Evolutionary conservation across 2,888 invertebrate genomes (phyloP).

Genomic region (Agrochola lychnidis): DNA sequence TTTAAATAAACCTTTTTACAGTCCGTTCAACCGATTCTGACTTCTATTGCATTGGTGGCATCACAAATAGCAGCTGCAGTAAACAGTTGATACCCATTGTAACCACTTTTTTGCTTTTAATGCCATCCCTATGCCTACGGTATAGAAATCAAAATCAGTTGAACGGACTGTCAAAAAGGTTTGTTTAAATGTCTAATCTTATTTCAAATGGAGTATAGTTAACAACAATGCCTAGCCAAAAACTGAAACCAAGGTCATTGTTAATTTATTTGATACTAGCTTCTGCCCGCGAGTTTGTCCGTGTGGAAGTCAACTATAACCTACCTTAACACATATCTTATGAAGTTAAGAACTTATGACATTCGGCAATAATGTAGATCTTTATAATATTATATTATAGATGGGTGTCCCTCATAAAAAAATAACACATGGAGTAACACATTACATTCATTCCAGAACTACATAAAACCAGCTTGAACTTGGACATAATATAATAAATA

Average conservation of each 20-base stretch:
- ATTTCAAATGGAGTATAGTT: background rate
- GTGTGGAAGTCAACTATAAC: background rate
- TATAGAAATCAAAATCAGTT: too few relatives aligned
- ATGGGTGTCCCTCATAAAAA: too few relatives aligned
- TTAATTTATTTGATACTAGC: background rate
- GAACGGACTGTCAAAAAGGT: too few relatives aligned
- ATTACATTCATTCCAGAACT: background rate
- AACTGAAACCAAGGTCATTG: background rate
- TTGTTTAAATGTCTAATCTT: too few relatives aligned
- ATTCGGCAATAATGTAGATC: background rate
- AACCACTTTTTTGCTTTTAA: too few relatives aligned
- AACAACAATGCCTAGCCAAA: background rate
- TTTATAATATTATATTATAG: background rate
- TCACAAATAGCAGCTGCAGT: too few relatives aligned
- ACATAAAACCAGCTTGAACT: background rate
- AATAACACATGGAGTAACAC: background rate
- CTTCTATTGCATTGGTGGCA: too few relatives aligned
- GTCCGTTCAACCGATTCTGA: too few relatives aligned
- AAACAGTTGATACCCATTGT: too few relatives aligned
- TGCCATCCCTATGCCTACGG: too few relatives aligned
- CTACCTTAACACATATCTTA: background rate
- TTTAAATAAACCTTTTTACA: too few relatives aligned
- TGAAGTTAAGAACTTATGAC: too few relatives aligned
- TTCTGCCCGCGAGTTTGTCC: background rate
- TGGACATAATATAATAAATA: slow-evolving; percentile 21